Evolutionary conservation across 2,797 vertebrate genomes (phyloP), one percentile per base, ranked within the genome.

Genomic region (Cuniculus paca): DNA sequence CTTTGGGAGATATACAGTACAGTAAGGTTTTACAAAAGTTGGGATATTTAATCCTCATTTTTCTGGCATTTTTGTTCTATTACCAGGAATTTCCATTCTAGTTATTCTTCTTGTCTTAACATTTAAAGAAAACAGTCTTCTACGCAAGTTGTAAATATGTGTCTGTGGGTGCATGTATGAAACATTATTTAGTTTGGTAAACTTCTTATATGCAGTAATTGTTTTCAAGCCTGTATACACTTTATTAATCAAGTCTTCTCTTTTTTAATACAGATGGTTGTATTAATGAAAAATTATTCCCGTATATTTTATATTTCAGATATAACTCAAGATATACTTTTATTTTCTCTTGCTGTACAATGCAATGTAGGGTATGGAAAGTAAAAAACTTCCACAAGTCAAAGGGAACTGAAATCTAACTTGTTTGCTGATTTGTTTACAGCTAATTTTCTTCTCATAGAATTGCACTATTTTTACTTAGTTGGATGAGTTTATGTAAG

Each of bases 341-440:
- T 82, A 31, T 94, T 83, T 97, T 89, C 19, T 19, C 11, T 87
- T 93, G 24, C 28, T 39, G n/a, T 94, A 70, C 11, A 92, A 85
- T 20, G 84, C 48, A 95, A 90, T 28, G 10, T 86, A 90, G 45
- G 12, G 31, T 89, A 91, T 88, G 26, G 20, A 88, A 95, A 34
- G 34, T 39, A 94, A 94, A 42, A 82, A 13, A 75, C 28, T 88
- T 24, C 17, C 36, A 75, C 11, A 34, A 50, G 22, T 61, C 70
- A 82, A 96, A 86, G 31, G 6, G 24, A 87, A 70, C 0, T 61
- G 42, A 95, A 94, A 80, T 82, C 54, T 75, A 88, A 77, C n/a
- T 80, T 81, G 45, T 50, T 90, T 94, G 82, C 45, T 63, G 36
- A 52, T 89, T 91, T 74, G 13, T 56, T 93, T 92, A 58, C 6